Base-by-base conservation (phyloP, 2,113 vertebrate genomes). In the Albula goreensis region DNA sequence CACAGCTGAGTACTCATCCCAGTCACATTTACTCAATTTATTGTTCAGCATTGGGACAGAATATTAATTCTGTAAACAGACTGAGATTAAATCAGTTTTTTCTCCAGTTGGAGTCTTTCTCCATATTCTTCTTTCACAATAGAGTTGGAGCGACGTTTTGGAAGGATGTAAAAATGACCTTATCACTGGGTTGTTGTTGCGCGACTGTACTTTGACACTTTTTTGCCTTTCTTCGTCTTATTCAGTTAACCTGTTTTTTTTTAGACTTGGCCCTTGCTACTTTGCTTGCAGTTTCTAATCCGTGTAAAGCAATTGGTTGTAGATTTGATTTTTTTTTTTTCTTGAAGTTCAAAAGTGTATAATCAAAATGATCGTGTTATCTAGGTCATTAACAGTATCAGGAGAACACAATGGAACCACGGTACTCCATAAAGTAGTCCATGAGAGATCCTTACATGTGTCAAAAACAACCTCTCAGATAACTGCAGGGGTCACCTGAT, bases 401-500 rank as follows among this genome's bases (percentile, higher is more conserved):
- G 90, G 85, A 88, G 90, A 92, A 92, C 92, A 95, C 91, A 94
- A 93, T 95, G 92, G 87, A 70, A 85, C 11, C 66, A 86, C 88
- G 90, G 88, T 91, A 92, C 94, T 94, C 94, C 94, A 95, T 95
- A 95, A 95, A 95, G 93, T 90, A 93, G 92, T 92, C 91, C 22
- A 22, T 13, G 6, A 19, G 17, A 31, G 8, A 31, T 5, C 70
- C 2, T n/a, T 22, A 93, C 93, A 94, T 8, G 91, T 93, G 96
- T 95, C 91, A 95, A 94, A 94, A 91, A 88, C 91, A 91, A 91
- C 85, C 87, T 88, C 88, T 82, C 91, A 93, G 94, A 92, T 95
- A 95, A 94, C 92, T 93, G 93, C 94, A 95, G 92, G 89, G 89
- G 92, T 94, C 92, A 91, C 90, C 93, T 93, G 91, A 93, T 96